phyloP scores from a whole-genome alignment of 2,797 vertebrate species.

The Mus caroli region DNA sequence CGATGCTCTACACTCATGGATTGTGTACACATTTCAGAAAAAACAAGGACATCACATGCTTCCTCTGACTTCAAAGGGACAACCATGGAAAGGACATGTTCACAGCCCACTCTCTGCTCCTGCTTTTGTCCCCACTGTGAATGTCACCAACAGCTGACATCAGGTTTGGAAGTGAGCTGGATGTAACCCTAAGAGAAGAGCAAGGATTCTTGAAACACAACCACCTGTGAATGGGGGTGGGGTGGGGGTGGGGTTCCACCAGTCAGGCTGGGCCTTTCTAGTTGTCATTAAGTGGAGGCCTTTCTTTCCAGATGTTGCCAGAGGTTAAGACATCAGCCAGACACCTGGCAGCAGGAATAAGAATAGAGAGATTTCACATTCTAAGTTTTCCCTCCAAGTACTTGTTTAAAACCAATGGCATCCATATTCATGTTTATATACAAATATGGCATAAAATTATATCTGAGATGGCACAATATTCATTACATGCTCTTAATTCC shows the following conservation, averaged over 20 bases:
- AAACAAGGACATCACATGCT: background rate
- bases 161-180: accelerated
- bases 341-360: background rate
- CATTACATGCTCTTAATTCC: background rate
- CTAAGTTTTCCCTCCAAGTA: background rate
- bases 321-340: accelerated
- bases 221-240: background rate
- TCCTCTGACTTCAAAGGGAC: background rate
- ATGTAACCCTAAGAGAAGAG: background rate
- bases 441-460: background rate
- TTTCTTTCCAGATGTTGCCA: too few relatives aligned
- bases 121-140: background rate
- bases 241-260: too few relatives aligned
- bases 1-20: background rate
- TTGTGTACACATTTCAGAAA: background rate
- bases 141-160: background rate
- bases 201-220: background rate
- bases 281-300: accelerated
- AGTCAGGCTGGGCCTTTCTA: background rate
- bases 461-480: too few relatives aligned
- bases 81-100: too few relatives aligned
- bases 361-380: background rate
- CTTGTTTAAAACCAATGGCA: background rate
- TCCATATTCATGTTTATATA: background rate
- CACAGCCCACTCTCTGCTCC: background rate